Conservation (phyloP, 2,113 vertebrate genomes). For the Macaca mulatta region DNA sequence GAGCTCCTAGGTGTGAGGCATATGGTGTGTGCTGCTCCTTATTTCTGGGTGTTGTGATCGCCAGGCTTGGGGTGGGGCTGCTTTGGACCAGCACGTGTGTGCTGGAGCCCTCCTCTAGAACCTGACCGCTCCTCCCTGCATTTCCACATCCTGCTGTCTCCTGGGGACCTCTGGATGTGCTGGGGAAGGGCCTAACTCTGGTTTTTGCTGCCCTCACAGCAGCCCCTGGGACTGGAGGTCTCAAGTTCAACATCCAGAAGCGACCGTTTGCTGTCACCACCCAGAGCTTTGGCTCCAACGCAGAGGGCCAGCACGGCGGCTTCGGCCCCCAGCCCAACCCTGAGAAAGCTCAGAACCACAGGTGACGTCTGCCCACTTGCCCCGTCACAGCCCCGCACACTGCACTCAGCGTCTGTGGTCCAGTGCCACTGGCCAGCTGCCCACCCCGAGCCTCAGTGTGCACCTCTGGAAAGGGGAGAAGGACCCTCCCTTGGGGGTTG, state of each 20-base stretch:
- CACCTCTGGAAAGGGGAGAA: accelerated
- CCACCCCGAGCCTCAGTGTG: too few species aligned
- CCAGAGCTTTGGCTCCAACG: slow-evolving; percentile 82
- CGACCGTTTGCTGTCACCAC: slow-evolving; percentile 88
- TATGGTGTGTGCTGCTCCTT: accelerated
- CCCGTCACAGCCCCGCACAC: accelerated
- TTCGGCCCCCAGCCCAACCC: slow-evolving; percentile 71
- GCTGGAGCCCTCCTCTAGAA: not conserved
- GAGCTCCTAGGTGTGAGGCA: accelerated
- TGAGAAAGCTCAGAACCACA: slow-evolving; percentile 79
- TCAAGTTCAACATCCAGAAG: slow-evolving; percentile 94
- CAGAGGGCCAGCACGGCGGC: slow-evolving; percentile 68
- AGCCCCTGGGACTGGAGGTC: slow-evolving; percentile 87
- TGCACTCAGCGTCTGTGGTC: accelerated
- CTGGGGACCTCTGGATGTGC: not conserved
- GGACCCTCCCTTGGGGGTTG: accelerated
- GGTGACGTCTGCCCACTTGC: not conserved
- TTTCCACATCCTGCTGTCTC: not conserved
- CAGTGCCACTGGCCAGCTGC: too few species aligned
- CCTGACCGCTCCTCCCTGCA: not conserved
- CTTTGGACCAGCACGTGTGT: too few species aligned
- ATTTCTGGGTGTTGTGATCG: not conserved
- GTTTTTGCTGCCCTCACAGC: slow-evolving; percentile 79
- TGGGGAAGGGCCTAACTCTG: not conserved
- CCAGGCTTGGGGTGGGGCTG: too few species aligned